Evolutionary conservation across 1,140 invertebrate genomes (phyloP), one percentile per base, ranked within the genome.

Genomic region (Anastrepha ludens): DNA sequence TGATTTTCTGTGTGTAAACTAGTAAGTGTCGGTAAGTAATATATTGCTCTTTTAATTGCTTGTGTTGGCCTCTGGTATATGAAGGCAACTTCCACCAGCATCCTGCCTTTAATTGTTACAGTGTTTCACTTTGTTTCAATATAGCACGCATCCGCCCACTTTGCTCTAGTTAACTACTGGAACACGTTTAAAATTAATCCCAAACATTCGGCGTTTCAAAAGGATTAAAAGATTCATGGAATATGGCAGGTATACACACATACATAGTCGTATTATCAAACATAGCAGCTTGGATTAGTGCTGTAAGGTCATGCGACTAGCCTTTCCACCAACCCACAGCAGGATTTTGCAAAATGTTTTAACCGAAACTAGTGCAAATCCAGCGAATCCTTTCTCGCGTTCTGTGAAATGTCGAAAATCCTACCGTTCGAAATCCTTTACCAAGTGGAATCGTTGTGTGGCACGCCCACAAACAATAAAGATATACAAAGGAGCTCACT

Each of bases 111-210:
- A 55, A 20, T 55, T 81, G 7, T 81, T 81, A n/a, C 20, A 20
- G 74, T 81, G n/a, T 81, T 29, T 50, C 17, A n/a, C 67, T 47
- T 74, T 74, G 44, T 74, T 74, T 47, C 15, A 47, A 17, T 55
- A 81, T 44, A 78, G 50, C 8, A 44, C 47, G 5, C 13, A 55
- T 6, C 17, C 74, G 50, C 74, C 74, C 74, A 55, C 74, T 81
- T 81, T 81, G 74, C 74, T 81, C 74, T 55, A 81, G 15, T 55
- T 81, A 81, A 81, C 74, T 81, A 81, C 74, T 81, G 74, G 47
- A 20, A 55, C 47, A 81, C 17, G 11, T 58, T 81, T 13, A n/a
- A 15, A 81, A 81, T 55, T 81, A 50, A n/a, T 20, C 20, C 7
- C 47, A 50, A 81, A 58, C 44, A 81, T 55, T 81, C 20, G 15